Conservation (phyloP, 2,888 invertebrate species). For the Drosophila hawaiiensis region DNA sequence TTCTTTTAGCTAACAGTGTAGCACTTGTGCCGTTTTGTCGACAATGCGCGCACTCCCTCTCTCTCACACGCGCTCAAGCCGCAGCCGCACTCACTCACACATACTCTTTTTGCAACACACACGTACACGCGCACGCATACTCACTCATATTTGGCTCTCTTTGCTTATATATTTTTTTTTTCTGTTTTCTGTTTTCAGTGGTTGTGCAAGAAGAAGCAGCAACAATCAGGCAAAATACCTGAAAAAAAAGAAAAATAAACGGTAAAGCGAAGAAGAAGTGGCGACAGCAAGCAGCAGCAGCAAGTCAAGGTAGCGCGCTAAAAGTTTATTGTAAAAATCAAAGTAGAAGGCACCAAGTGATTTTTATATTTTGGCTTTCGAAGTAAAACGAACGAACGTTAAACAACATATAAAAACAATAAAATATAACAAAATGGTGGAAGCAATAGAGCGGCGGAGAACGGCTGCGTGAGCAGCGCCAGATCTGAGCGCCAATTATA, state of each 20-base stretch:
- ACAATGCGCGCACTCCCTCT: slow-evolving; percentile 78
- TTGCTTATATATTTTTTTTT: slow-evolving; percentile 73
- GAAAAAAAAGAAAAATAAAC: slow-evolving; percentile 79
- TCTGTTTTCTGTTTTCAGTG: slow-evolving; percentile 80
- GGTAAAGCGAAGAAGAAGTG: slow-evolving; percentile 84
- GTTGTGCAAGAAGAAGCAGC: slow-evolving; percentile 82
- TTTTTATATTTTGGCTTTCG: slow-evolving; percentile 54
- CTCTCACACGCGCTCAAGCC: slow-evolving; percentile 64
- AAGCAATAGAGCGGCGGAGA: slow-evolving; percentile 84
- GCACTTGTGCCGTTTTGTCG: slow-evolving; percentile 78
- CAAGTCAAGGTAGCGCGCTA: slow-evolving; percentile 73
- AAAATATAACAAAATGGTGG: slow-evolving; percentile 83
- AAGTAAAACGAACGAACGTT: slow-evolving; percentile 50
- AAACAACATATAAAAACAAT: slow-evolving; percentile 68
- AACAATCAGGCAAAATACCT: slow-evolving; percentile 82
- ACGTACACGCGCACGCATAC: slow-evolving; percentile 46
- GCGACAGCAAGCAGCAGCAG: slow-evolving; percentile 72
- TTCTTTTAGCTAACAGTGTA: slow-evolving; percentile 63
- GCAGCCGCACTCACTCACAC: slow-evolving; percentile 60
- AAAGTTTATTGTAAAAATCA: slow-evolving; percentile 80
- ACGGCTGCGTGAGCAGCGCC: slow-evolving; percentile 83
- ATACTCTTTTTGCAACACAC: slow-evolving; percentile 53
- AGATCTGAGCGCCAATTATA: slow-evolving; percentile 77
- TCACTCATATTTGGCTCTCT: slow-evolving; percentile 68
- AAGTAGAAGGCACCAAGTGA: slow-evolving; percentile 70